These are phyloP conservation scores for Rhynchomys soricoides DNA, from an alignment of 2,113 vertebrate genomes.

Conservation along the genomic window DNA sequence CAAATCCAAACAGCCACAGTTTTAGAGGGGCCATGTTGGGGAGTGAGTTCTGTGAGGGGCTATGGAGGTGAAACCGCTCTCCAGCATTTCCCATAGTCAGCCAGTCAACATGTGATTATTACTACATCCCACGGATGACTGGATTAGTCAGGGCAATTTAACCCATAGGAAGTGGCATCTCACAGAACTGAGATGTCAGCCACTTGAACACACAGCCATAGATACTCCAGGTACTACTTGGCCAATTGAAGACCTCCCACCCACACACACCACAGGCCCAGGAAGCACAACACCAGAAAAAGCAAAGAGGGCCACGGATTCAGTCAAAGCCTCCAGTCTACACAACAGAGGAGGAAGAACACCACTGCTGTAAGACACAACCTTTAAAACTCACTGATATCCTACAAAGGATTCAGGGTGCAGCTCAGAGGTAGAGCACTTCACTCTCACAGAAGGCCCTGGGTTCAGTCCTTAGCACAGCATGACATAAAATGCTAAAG, in stretches of 20 bases:
- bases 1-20: neutral
- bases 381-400: neutral
- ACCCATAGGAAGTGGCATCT: slow-evolving; percentile 65
- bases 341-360: neutral
- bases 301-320: neutral
- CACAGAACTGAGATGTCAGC: neutral
- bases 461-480: neutral
- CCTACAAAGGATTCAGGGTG: neutral
- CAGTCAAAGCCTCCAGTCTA: neutral
- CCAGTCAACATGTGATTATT: slow-evolving; percentile 65
- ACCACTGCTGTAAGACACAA: neutral
- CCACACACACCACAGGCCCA: neutral
- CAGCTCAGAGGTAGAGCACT: neutral
- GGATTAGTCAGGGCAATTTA: slow-evolving; percentile 72
- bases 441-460: neutral
- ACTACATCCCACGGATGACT: slow-evolving; percentile 67
- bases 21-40: neutral
- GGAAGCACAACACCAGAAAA: neutral
- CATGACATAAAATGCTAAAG: neutral
- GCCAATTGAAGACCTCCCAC: neutral
- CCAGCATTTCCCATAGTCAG: slow-evolving; percentile 33
- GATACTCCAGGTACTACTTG: neutral
- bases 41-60: neutral
- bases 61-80: slow-evolving; percentile 22
- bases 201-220: neutral